Conservation (phyloP, 2,888 invertebrate species). For the Drosophila prolongata region DNA sequence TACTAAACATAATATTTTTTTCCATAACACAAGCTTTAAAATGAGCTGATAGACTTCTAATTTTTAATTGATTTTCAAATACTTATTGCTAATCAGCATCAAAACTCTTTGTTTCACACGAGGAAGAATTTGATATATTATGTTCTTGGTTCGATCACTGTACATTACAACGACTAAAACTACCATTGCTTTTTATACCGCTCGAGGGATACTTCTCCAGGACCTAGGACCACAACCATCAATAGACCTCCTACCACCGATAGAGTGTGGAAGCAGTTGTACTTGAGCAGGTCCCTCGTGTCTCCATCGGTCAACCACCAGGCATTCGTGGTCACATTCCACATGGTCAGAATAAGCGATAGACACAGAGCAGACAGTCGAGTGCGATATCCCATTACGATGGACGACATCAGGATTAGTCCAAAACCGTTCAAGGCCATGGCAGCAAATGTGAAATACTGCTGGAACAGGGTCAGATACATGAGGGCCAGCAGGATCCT, state of each 20-base stretch:
- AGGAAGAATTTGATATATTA: not conserved
- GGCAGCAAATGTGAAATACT: conserved; percentile 2
- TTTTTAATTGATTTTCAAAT: too few species aligned
- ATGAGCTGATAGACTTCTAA: too few species aligned
- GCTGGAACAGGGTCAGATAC: conserved; percentile 35
- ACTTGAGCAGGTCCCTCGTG: conserved; percentile 27
- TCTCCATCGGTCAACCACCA: conserved; percentile 32
- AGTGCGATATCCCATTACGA: conserved; percentile 49
- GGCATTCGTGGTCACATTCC: conserved; percentile 38
- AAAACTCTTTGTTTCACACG: too few species aligned
- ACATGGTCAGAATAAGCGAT: conserved; percentile 21
- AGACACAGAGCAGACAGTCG: conserved; percentile 33
- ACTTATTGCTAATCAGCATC: too few species aligned
- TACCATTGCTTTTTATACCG: conserved; percentile 50
- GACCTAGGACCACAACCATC: conserved; percentile 45
- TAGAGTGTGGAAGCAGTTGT: conserved; percentile 44
- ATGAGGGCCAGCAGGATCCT: conserved; percentile 37
- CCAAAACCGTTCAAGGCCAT: conserved; percentile 23
- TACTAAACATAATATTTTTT: too few species aligned
- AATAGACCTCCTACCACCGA: conserved; percentile 48
- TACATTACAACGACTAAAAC: not conserved
- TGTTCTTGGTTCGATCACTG: not conserved
- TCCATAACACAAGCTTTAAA: too few species aligned
- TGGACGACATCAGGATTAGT: conserved; percentile 25
- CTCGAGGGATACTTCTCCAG: conserved; percentile 45